These are phyloP conservation scores for Passer montanus DNA, from an alignment of 2,113 vertebrate species.

Conservation along the genomic window DNA sequence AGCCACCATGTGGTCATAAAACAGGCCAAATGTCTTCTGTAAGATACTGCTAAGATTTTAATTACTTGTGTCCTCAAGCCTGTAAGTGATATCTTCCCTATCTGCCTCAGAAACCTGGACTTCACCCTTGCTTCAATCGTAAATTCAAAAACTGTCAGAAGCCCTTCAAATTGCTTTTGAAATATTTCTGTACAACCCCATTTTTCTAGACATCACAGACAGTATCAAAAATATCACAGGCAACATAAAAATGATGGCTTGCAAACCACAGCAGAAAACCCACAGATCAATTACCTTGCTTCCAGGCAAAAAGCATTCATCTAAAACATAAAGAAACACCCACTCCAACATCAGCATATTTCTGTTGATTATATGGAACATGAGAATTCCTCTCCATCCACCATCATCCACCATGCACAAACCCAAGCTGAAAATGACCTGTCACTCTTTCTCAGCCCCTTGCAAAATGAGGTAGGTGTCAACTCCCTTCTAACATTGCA, in stretches of 20 bases:
- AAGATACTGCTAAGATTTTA: not conserved
- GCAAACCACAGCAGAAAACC: conserved; percentile 1
- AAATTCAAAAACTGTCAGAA: not conserved
- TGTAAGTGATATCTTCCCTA: not conserved
- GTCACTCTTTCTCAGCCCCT: not conserved
- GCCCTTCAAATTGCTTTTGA: not conserved
- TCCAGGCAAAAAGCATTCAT: not conserved
- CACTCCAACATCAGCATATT: not conserved
- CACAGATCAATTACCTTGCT: not conserved
- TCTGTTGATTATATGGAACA: not conserved
- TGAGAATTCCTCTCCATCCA: not conserved
- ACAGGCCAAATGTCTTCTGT: not conserved
- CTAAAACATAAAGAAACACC: not conserved
- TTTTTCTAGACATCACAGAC: not conserved
- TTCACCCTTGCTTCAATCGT: not conserved
- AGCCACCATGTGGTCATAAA: not conserved
- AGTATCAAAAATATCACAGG: not conserved
- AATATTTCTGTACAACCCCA: not conserved
- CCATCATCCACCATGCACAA: not conserved
- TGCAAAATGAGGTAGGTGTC: not conserved
- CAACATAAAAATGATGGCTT: not conserved
- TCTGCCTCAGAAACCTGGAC: not conserved
- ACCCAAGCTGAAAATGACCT: not conserved
- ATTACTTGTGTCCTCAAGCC: not conserved
- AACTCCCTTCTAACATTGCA: not conserved